Evolutionary conservation across 2,888 invertebrate species (phyloP).

Genomic region (Mesorhabditis sp.): DNA sequence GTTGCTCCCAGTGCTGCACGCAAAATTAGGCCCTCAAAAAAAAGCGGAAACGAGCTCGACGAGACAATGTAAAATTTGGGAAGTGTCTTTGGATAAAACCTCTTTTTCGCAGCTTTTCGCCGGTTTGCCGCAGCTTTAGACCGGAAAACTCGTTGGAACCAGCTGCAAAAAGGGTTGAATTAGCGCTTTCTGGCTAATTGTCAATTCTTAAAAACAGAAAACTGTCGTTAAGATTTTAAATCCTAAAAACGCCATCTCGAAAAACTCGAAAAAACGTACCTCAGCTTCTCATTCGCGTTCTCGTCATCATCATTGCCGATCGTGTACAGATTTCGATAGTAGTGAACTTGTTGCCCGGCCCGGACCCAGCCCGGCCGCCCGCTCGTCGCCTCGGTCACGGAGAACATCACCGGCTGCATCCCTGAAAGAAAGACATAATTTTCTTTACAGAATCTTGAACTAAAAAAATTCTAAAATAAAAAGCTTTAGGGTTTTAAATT

Average conservation of each 20-base stretch:
- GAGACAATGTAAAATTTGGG: too few species aligned
- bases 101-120: too few species aligned
- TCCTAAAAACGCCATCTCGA: background rate
- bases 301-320: conserved; percentile 15
- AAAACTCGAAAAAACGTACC: conserved; percentile 9
- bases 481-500: too few species aligned
- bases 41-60: too few species aligned
- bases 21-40: too few species aligned
- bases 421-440: conserved; percentile 59
- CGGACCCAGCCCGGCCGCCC: conserved; percentile 69
- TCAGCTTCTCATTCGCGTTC: conserved; percentile 24
- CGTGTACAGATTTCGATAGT: conserved; percentile 71
- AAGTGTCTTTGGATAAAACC: too few species aligned
- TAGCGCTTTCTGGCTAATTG: background rate
- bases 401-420: conserved; percentile 82
- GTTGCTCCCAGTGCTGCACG: too few species aligned
- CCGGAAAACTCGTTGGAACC: background rate
- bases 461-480: too few species aligned
- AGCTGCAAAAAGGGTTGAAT: background rate
- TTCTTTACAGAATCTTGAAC: too few species aligned
- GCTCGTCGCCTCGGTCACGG: conserved; percentile 71
- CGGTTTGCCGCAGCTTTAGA: background rate
- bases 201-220: too few species aligned
- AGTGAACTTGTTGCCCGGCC: conserved; percentile 75
- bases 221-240: background rate